Base-by-base conservation (phyloP, 2,113 vertebrate species). In the Dascyllus trimaculatus region DNA sequence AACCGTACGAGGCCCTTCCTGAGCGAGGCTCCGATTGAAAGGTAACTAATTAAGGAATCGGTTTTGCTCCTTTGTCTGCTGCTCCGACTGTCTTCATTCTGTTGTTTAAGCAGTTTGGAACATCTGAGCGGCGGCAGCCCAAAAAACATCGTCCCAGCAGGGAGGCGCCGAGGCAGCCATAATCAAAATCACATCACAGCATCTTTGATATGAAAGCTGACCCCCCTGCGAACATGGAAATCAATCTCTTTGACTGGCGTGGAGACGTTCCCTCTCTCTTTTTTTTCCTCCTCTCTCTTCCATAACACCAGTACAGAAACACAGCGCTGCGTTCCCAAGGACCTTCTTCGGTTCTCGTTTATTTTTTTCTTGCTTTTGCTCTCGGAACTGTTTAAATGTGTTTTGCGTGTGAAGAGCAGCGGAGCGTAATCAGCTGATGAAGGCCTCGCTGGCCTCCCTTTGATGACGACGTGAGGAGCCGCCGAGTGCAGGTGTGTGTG, bases 231-330 rank as follows among this genome's bases (percentile, higher is more conserved):
- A 90, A 89, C 83, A 86, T 80, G 80, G 88, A 93, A 94, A 94
- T 95, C 93, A 95, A 93, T 95, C 93, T 93, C 85, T 75, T 84
- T 93, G 94, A 94, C 89, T 93, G 92, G 90, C 93, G 93, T 64
- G 13, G 43, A 73, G 78, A 67, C 71, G 57, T 70, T 87, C 80
- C 85, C 49, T 64, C 84, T 51, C 85, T 60, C 60, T 52, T 57
- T 18, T 21, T 80, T 81, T 86, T 90, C n/a, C n/a, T n/a, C n/a
- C n/a, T 84, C 49, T 60, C 52, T 63, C 1, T 0, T 0, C 32
- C 46, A 86, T 89, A 86, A 81, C 86, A 64, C 51, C 56, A 88
- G 61, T 67, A 49, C 62, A 75, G 85, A 81, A 91, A 82, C 78
- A 75, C 54, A 38, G 73, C 71, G 84, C 85, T 74, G 60, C 71